A percentile compares a stretch with the other conserved stretches of the same genome.
Conservation (phyloP, 2,888 invertebrate genomes). For the Philaethria dido region DNA sequence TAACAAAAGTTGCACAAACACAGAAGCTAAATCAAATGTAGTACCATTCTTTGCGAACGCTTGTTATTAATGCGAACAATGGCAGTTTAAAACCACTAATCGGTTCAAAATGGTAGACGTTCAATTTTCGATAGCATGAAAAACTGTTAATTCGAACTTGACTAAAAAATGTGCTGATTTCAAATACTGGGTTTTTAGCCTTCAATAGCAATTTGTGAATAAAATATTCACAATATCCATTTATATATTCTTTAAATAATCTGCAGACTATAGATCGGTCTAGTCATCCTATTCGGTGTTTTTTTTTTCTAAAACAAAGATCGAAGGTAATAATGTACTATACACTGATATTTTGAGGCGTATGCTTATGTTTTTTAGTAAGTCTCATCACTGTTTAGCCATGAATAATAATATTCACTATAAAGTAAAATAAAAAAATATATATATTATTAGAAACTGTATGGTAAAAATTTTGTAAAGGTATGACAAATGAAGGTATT, state of each 20-base stretch:
- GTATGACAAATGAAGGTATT: neutral
- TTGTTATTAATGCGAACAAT: slow-evolving; percentile 36
- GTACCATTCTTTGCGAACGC: slow-evolving; percentile 56
- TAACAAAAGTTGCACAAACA: slow-evolving; percentile 49
- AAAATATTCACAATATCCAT: neutral
- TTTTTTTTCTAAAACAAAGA: too few species aligned
- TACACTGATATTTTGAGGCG: too few species aligned
- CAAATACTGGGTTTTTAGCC: neutral
- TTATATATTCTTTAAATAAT: too few species aligned
- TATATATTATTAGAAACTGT: neutral
- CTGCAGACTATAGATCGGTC: too few species aligned
- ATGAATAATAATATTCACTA: too few species aligned
- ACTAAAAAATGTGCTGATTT: neutral
- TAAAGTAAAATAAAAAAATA: too few species aligned
- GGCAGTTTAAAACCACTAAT: slow-evolving; percentile 27
- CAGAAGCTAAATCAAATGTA: slow-evolving; percentile 45
- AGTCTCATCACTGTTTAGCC: too few species aligned
- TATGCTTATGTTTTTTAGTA: too few species aligned
- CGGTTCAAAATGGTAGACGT: slow-evolving; percentile 31
- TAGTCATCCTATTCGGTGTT: too few species aligned
- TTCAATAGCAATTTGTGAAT: neutral
- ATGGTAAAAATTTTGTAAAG: neutral
- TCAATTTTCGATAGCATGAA: slow-evolving; percentile 9
- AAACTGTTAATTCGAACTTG: neutral
- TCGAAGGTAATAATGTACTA: too few species aligned